Base-by-base conservation (phyloP, 2,888 invertebrate genomes). In the Cheilosia scutellata region DNA sequence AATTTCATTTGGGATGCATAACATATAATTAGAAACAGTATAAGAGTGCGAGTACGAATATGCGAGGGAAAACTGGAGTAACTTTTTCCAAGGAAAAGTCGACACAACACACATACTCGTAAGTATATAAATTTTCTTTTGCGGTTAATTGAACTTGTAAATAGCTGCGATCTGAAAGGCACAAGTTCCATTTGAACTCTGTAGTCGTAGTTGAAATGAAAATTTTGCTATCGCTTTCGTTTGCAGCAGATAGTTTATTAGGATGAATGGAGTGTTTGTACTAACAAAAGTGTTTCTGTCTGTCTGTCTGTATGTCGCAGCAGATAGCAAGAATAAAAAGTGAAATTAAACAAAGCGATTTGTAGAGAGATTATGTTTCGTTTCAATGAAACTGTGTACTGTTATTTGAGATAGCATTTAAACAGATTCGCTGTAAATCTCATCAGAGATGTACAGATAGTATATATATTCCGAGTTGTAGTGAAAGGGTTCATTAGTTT, bases 191-290 rank as follows among this genome's bases (percentile, higher is more conserved):
- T 62, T 77, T 70, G 77, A 77, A 77, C 77, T 76, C 60, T 68
- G 11, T 33, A 76, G 68, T 44, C 29, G 42, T 55, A 55, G 60
- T 53, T 70, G 70, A 70, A 77, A 77, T 77, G 77, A 55, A 77
- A 70, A 77, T 77, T 77, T 77, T 27, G 70, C 70, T 77, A 77
- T 77, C 77, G 62, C 70, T 77, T 77, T 70, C 70, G 20, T 77
- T 77, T 31, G 40, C 51, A 44, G 9, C 47, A 37, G 53, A 60
- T 68, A 68, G 58, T 68, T 77, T 68, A 62, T 77, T 70, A 47
- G 29, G 13, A 70, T 77, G 37, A 55, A 70, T 47, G 27, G 44
- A 62, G n/a, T 53, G 44, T 70, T 55, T 70, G 70, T 77, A 44
- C 27, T 44, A 70, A 53, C 62, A 62, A 60, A 76, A 58, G 49